Evolutionary conservation across 2,113 vertebrate genomes (phyloP).

Genomic region (Halichoeres trimaculatus): DNA sequence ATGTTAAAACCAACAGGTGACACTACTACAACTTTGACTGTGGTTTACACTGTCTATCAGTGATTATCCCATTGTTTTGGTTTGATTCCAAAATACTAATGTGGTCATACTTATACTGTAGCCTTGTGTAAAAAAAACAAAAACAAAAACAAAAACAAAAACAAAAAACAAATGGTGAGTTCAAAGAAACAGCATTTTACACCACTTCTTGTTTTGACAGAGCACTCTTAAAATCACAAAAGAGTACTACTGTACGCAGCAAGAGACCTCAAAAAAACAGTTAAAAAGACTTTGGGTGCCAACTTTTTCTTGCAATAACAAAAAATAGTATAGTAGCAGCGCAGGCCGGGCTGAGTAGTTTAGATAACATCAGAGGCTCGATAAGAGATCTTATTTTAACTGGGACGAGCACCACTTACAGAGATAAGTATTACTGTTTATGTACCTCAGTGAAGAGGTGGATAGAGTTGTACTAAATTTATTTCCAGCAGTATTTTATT

Average conservation of each 20-base stretch:
- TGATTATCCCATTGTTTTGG: no score
- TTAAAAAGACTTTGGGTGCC: not conserved
- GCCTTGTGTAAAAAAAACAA: not conserved
- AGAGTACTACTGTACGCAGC: not conserved
- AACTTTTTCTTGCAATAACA: not conserved
- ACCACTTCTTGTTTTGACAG: not conserved
- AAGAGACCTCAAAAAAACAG: not conserved
- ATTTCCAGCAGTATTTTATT: not conserved
- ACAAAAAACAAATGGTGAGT: not conserved
- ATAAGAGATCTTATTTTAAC: not conserved
- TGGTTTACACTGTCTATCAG: no score
- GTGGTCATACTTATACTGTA: not conserved
- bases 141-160: not conserved
- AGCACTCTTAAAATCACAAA: not conserved
- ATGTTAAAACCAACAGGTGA: no score
- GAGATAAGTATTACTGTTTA: not conserved
- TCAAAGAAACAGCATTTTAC: conserved; percentile 8
- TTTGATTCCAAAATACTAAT: not conserved
- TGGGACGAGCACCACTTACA: not conserved
- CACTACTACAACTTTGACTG: no score
- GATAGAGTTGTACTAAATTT: not conserved
- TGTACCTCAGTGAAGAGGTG: not conserved
- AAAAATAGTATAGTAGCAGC: not conserved
- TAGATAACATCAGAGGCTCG: not conserved
- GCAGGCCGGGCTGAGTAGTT: not conserved